These are phyloP conservation scores for Hephaestus fuliginosus DNA, from an alignment of 2,797 vertebrate genomes.

Conservation along the genomic window DNA sequence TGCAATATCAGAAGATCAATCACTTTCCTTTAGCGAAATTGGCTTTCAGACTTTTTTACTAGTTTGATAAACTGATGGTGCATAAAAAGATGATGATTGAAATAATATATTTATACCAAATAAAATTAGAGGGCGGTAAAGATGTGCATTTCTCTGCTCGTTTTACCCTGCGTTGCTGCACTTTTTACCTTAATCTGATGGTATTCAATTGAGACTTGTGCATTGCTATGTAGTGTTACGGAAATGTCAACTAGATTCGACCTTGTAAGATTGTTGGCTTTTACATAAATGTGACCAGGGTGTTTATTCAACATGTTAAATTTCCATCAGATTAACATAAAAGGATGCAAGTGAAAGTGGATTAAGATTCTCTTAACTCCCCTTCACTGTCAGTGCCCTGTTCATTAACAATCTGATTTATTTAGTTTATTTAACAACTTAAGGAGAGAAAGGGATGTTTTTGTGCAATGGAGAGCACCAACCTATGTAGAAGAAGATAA, in stretches of 20 bases:
- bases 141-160: background rate
- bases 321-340: constrained; percentile 4
- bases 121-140: background rate
- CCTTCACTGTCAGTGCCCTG: background rate
- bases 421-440: constrained; percentile 3
- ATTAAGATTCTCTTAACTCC: background rate
- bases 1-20: background rate
- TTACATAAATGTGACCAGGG: background rate
- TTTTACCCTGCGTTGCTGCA: constrained; percentile 10
- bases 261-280: background rate
- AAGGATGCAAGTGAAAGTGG: background rate
- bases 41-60: background rate
- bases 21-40: background rate
- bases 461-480: background rate
- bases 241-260: background rate
- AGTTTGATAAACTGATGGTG: background rate
- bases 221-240: background rate
- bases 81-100: background rate
- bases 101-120: background rate
- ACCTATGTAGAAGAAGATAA: background rate
- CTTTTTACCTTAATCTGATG: background rate
- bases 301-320: constrained; percentile 6
- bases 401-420: constrained; percentile 12
- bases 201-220: constrained; percentile 7
- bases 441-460: background rate